Evolutionary conservation across 2,888 invertebrate species (phyloP).

Genomic region (Agrotis exclamationis): DNA sequence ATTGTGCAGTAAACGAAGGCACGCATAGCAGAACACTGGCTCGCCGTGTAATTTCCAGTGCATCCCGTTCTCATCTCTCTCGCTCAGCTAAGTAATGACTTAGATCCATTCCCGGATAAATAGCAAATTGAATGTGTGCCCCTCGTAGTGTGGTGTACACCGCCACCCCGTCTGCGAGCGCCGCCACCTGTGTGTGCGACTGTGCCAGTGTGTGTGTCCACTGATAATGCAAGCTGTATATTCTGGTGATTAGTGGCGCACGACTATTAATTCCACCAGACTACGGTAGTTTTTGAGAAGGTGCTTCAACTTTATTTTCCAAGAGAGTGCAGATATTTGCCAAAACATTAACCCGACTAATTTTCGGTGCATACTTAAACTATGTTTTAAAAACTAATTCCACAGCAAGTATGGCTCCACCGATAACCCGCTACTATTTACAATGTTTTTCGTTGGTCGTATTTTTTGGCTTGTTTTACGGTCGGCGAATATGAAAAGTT

Average conservation of each 20-base stretch:
- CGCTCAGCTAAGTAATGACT: constrained; percentile 91
- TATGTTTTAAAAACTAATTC: constrained; percentile 89
- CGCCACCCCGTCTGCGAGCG: constrained; percentile 67
- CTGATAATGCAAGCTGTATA: constrained; percentile 62
- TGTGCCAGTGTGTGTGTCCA: constrained; percentile 36
- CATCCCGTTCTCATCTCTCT: constrained; percentile 87
- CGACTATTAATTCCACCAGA: constrained; percentile 42
- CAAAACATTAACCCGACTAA: constrained; percentile 65
- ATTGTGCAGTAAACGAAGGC: constrained; percentile 64
- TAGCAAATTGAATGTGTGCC: constrained; percentile 90
- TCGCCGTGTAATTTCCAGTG: constrained; percentile 87
- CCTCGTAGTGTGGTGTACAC: constrained; percentile 71
- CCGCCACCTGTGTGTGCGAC: constrained; percentile 59
- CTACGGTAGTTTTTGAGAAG: constrained; percentile 24
- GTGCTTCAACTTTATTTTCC: constrained; percentile 31
- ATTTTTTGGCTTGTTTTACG: constrained; percentile 90
- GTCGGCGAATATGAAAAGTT: constrained; percentile 90
- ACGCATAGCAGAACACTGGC: constrained; percentile 73
- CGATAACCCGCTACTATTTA: constrained; percentile 89
- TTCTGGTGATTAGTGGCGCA: constrained; percentile 67
- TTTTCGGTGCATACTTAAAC: constrained; percentile 84
- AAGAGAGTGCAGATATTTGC: constrained; percentile 19
- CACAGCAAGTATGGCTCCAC: constrained; percentile 75
- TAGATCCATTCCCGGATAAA: constrained; percentile 91
- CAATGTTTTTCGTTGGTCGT: constrained; percentile 90